Percentiles rank a stretch among this genome's conserved stretches.
phyloP scores from a whole-genome alignment of 2,888 invertebrate species.

The Leptarthrus brevirostris region DNA sequence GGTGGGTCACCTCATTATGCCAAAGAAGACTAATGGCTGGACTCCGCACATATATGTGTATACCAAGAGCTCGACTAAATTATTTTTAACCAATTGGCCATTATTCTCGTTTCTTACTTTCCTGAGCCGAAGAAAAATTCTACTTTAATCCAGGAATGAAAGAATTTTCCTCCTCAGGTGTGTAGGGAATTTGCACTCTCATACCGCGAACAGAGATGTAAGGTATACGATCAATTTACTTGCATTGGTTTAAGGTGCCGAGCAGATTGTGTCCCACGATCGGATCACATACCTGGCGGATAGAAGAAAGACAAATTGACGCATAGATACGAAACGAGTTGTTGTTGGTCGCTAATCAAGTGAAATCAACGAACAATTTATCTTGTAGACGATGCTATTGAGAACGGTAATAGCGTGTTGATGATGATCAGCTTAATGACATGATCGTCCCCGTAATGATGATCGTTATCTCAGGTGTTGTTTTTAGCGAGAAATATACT shows the following conservation, averaged over 20 bases:
- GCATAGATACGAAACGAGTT: constrained; percentile 47
- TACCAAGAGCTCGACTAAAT: constrained; percentile 19
- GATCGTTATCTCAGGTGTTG: constrained; percentile 50
- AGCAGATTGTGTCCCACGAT: constrained; percentile 40
- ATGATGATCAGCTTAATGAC: constrained; percentile 52
- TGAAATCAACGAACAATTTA: constrained; percentile 53
- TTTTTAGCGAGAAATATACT: constrained; percentile 8
- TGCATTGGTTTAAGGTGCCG: constrained; percentile 15
- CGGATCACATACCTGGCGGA: constrained; percentile 44
- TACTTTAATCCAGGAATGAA: not conserved
- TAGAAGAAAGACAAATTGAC: constrained; percentile 52
- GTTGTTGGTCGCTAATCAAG: constrained; percentile 51
- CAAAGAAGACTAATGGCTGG: constrained; percentile 6
- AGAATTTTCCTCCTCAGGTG: constrained; percentile 15
- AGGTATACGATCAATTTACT: constrained; percentile 1
- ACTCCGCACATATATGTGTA: constrained; percentile 9
- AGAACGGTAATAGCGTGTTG: constrained; percentile 37
- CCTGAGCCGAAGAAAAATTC: not conserved
- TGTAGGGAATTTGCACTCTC: constrained; percentile 31
- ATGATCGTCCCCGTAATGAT: constrained; percentile 50
- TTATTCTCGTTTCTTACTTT: not conserved
- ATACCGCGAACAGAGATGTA: constrained; percentile 4
- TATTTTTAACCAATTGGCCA: constrained; percentile 32
- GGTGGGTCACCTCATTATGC: constrained; percentile 20
- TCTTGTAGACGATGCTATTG: constrained; percentile 44